These are phyloP conservation scores for Synanthedon vespiformis DNA, from an alignment of 2,888 invertebrate species.

Conservation along the genomic window DNA sequence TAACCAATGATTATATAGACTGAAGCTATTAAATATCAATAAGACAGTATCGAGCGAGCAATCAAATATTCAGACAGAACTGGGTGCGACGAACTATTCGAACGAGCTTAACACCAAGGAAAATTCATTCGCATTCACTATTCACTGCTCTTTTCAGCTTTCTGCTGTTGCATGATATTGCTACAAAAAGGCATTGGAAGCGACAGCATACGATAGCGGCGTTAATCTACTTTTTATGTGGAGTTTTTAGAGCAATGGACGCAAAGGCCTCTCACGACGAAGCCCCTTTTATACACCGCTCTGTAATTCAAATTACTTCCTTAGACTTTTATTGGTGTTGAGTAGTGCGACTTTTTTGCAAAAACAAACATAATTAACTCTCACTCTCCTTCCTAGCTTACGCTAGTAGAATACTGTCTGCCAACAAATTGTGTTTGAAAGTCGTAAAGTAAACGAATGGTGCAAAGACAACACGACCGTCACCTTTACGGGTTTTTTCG, in stretches of 20 bases:
- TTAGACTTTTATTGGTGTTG: neutral
- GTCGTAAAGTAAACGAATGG: neutral
- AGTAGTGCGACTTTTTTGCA: neutral
- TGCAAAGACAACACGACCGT: neutral
- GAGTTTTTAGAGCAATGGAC: neutral
- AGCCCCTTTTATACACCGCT: neutral
- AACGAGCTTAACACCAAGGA: neutral
- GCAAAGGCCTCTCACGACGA: neutral
- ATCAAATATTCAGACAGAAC: conserved; percentile 22
- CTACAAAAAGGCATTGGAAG: neutral
- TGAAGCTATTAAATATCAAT: conserved; percentile 15
- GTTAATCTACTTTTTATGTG: neutral
- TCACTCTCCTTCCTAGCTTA: neutral
- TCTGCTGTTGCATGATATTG: conserved; percentile 3
- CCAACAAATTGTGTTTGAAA: neutral
- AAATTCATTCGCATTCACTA: conserved; percentile 1
- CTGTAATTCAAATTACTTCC: neutral
- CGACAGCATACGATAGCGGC: neutral
- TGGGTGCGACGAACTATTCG: conserved; percentile 8
- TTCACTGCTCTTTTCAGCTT: conserved; percentile 25
- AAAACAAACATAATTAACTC: neutral
- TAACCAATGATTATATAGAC: neutral
- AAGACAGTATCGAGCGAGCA: conserved; percentile 14
- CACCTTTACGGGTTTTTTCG: neutral
- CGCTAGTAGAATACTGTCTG: neutral